Evolutionary conservation across 2,888 invertebrate species (phyloP).

Genomic region (Ormyrus thymus): DNA sequence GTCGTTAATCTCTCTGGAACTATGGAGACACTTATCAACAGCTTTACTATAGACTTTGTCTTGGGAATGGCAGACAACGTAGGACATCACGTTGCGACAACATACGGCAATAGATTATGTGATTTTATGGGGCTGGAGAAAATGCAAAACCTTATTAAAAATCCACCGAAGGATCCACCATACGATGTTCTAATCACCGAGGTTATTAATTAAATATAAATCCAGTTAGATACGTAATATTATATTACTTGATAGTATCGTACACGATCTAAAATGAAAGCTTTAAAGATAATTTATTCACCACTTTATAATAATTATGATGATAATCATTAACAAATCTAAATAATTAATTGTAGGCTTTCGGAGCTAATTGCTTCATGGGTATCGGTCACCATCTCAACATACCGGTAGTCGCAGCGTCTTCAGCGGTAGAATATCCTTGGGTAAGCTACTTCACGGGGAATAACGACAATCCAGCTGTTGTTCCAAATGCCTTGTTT

Average conservation of each 20-base stretch:
- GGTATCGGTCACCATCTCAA: slow-evolving; percentile 78
- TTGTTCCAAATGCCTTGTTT: slow-evolving; percentile 75
- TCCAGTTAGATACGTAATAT: no score
- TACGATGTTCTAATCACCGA: slow-evolving; percentile 65
- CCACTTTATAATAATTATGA: background rate
- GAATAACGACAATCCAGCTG: slow-evolving; percentile 79
- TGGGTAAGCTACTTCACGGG: slow-evolving; percentile 78
- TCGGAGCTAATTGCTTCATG: slow-evolving; percentile 79
- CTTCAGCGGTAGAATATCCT: slow-evolving; percentile 78
- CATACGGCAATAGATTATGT: slow-evolving; percentile 58
- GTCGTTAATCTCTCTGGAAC: slow-evolving; percentile 65
- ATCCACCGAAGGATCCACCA: slow-evolving; percentile 62
- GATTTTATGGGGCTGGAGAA: slow-evolving; percentile 54
- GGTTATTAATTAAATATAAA: slow-evolving; percentile 52
- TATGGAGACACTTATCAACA: slow-evolving; percentile 57
- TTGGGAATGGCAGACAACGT: background rate
- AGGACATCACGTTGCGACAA: slow-evolving; percentile 41
- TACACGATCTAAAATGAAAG: no score
- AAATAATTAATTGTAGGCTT: slow-evolving; percentile 67
- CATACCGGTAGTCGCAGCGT: slow-evolving; percentile 78
- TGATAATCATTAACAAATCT: background rate
- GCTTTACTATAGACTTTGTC: slow-evolving; percentile 59
- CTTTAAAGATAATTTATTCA: no score
- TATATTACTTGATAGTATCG: no score
- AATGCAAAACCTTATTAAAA: slow-evolving; percentile 60